A percentile compares a stretch with the other conserved stretches of the same genome.
Conservation (phyloP, 2,113 vertebrate genomes). For the Petrocephalus zakoni region DNA sequence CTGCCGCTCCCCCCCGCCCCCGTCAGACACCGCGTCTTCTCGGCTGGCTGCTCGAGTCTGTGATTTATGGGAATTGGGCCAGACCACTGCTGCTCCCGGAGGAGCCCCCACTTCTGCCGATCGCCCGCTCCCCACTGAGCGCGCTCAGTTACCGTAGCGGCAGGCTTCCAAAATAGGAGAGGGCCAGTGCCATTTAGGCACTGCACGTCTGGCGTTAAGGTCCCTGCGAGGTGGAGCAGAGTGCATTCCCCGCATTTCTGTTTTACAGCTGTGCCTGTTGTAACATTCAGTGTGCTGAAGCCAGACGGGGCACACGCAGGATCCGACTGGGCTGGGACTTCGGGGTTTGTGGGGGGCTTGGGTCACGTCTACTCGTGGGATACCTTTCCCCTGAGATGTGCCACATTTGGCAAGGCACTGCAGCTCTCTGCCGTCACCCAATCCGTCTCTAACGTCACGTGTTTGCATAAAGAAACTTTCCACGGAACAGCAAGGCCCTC, state of each 20-base stretch:
- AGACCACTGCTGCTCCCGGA: neutral
- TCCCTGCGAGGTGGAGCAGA: neutral
- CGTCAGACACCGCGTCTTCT: neutral
- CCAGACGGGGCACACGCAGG: neutral
- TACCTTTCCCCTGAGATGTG: neutral
- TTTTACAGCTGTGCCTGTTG: neutral
- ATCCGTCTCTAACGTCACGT: neutral
- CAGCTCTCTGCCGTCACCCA: neutral
- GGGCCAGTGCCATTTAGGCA: neutral
- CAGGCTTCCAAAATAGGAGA: neutral
- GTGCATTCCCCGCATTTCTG: neutral
- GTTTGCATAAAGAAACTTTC: neutral
- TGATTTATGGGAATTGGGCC: slow-evolving; percentile 13
- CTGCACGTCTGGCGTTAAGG: neutral
- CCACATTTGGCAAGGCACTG: neutral
- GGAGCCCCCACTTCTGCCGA: neutral
- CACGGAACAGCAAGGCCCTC: neutral
- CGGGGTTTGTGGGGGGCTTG: neutral
- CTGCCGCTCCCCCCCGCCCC: neutral
- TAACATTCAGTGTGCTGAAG: neutral
- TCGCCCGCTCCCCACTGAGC: neutral
- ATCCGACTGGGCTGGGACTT: neutral
- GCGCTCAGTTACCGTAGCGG: neutral
- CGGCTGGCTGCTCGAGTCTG: neutral
- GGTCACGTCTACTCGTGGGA: neutral